Evolutionary conservation across 2,113 vertebrate species (phyloP).

Genomic region (Uropsilus gracilis): DNA sequence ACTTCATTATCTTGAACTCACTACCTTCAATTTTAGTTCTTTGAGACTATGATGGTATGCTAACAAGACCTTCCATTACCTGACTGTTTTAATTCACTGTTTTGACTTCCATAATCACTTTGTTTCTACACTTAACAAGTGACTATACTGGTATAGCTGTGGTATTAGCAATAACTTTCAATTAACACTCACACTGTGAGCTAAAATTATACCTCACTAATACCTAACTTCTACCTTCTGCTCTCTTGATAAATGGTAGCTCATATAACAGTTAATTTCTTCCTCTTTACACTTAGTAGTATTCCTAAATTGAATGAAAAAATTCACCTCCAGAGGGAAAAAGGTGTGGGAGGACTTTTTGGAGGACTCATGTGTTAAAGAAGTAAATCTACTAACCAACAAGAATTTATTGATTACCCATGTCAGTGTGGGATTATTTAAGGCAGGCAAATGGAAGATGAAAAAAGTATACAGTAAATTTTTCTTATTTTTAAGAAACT

Average conservation of each 20-base stretch:
- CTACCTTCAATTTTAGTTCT: background rate
- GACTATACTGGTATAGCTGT: conserved; percentile 28
- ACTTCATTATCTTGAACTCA: background rate
- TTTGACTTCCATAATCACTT: conserved; percentile 63
- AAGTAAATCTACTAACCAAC: background rate
- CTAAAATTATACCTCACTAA: conserved; percentile 53
- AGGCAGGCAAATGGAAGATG: background rate
- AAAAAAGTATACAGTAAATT: background rate
- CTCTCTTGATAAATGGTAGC: conserved; percentile 43
- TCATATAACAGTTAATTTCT: conserved; percentile 60
- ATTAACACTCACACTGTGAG: conserved; percentile 59
- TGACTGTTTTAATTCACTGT: conserved; percentile 42
- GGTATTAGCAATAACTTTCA: conserved; percentile 65
- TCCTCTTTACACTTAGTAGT: conserved; percentile 20
- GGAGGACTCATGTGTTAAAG: background rate
- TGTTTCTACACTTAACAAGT: conserved; percentile 60
- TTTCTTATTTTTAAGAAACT: background rate
- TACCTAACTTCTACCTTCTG: conserved; percentile 60
- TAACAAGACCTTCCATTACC: conserved; percentile 48
- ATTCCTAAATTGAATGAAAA: conserved; percentile 9
- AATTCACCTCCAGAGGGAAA: background rate
- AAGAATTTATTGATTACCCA: background rate
- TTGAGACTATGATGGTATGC: conserved; percentile 4
- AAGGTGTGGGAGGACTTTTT: background rate
- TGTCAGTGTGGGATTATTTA: background rate